A percentile compares a stretch with the other conserved stretches of the same genome.
Conservation (phyloP, 2,797 vertebrate genomes). For the Falco novaeseelandiae region DNA sequence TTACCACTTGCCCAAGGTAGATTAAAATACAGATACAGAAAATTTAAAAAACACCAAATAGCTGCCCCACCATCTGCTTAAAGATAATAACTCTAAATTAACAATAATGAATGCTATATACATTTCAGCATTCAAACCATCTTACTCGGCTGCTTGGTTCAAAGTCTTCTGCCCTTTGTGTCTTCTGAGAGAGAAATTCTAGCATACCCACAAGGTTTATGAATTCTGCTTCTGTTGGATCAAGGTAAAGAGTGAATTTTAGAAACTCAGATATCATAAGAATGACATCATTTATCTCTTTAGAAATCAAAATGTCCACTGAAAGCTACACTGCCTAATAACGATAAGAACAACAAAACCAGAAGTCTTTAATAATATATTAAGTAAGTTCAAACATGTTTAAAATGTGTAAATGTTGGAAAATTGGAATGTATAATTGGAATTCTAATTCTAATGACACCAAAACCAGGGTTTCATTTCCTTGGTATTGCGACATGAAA, state of each 20-base stretch:
- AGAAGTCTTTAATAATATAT: not conserved
- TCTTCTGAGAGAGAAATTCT: not conserved
- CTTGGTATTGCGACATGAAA: not conserved
- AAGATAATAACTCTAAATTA: not conserved
- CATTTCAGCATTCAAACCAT: not conserved
- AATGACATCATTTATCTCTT: not conserved
- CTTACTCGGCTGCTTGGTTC: not conserved
- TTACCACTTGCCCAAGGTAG: not conserved
- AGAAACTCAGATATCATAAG: not conserved
- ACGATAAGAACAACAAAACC: not conserved
- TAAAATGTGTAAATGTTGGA: not conserved
- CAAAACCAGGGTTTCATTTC: not conserved
- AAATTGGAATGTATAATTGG: not conserved
- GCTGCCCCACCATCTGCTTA: not conserved
- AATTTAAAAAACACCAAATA: not conserved
- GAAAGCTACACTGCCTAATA: not conserved
- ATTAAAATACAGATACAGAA: not conserved
- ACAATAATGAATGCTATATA: not conserved
- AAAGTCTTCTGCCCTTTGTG: not conserved
- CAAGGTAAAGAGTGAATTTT: not conserved
- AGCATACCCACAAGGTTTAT: not conserved
- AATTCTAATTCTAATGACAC: not conserved
- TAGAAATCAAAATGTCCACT: not conserved
- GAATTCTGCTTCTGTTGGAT: not conserved
- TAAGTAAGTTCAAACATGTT: not conserved